Evolutionary conservation across 2,797 vertebrate genomes (phyloP).

Genomic region (Zalophus californianus): DNA sequence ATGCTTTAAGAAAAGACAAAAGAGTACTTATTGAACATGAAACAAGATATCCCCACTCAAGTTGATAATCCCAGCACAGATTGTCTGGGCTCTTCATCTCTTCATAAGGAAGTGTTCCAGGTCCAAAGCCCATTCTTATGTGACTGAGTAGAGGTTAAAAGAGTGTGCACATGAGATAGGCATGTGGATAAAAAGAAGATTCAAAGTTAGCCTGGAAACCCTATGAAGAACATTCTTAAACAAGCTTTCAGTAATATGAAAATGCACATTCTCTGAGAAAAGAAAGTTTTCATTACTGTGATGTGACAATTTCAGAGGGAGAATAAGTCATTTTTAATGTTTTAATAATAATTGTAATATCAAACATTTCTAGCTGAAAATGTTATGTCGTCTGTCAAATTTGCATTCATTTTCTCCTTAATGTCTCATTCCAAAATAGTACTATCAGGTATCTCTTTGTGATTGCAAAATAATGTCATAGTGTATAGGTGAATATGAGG

Average conservation of each 20-base stretch:
- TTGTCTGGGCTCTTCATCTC: not conserved
- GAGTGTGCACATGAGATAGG: not conserved
- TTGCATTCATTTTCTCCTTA: not conserved
- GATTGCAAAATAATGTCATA: conserved; percentile 15
- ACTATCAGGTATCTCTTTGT: not conserved
- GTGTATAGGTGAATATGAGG: not conserved
- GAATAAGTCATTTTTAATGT: not conserved
- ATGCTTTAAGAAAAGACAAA: not conserved
- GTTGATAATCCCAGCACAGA: too few relatives aligned
- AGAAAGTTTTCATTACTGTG: not conserved
- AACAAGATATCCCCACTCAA: not conserved
- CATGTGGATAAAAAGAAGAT: not conserved
- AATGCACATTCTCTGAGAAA: not conserved
- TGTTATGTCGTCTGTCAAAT: not conserved
- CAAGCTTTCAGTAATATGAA: not conserved
- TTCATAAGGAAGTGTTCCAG: not conserved
- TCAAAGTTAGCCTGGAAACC: not conserved
- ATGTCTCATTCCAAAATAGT: not conserved
- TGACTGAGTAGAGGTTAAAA: not conserved
- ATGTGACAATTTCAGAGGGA: not conserved
- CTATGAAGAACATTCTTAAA: not conserved
- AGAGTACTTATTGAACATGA: not conserved
- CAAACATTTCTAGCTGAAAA: not conserved
- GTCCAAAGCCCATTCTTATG: not conserved
- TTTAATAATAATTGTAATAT: not conserved